A percentile compares a stretch with the other conserved stretches of the same genome.
phyloP scores from a whole-genome alignment of 1,140 invertebrate genomes.

The Cyclina sinensis region DNA sequence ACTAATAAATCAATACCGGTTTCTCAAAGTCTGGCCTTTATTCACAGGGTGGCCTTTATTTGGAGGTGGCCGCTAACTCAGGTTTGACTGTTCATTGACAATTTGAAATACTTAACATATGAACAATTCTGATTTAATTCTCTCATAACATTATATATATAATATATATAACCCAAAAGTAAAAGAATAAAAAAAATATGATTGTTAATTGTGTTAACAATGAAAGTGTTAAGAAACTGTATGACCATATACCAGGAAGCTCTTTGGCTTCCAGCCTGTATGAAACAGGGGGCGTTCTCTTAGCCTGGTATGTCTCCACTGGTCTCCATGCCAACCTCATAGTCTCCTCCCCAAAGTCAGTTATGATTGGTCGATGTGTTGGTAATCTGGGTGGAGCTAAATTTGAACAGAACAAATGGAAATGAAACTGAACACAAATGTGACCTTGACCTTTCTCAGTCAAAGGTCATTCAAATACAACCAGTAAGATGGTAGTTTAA shows the following conservation, averaged over 20 bases:
- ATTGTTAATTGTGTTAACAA: neutral
- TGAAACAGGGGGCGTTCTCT: conserved; percentile 73
- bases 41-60: too few relatives aligned
- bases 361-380: conserved; percentile 77
- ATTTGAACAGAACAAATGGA: conserved; percentile 1
- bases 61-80: too few relatives aligned
- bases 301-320: conserved; percentile 65
- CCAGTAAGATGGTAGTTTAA: too few relatives aligned
- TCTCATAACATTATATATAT: too few relatives aligned
- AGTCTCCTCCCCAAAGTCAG: conserved; percentile 82
- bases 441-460: too few relatives aligned
- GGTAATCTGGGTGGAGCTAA: conserved; percentile 79
- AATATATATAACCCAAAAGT: too few relatives aligned
- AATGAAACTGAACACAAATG: neutral
- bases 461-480: too few relatives aligned
- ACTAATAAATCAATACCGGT: too few relatives aligned
- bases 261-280: conserved; percentile 83
- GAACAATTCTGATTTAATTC: too few relatives aligned
- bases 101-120: too few relatives aligned
- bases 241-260: conserved; percentile 71
- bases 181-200: neutral
- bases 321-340: conserved; percentile 82
- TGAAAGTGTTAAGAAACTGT: neutral
- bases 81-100: too few relatives aligned
- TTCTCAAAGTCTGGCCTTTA: too few relatives aligned